Evolutionary conservation across 2,888 invertebrate species (phyloP).

Genomic region (Noctua pronuba): DNA sequence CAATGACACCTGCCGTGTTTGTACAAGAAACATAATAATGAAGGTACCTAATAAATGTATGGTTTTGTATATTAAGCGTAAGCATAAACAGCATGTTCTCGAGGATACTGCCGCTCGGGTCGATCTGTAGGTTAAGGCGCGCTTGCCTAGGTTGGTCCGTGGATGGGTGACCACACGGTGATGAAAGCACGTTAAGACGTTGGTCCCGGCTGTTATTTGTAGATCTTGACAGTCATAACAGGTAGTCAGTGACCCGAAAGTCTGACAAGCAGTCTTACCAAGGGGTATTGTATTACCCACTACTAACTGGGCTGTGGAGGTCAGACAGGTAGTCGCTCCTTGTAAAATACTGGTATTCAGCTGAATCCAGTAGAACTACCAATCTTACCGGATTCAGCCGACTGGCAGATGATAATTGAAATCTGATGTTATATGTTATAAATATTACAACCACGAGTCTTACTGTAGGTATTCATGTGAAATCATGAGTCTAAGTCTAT

Average conservation of each 20-base stretch:
- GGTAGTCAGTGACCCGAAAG: neutral
- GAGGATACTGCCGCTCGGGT: neutral
- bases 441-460: neutral
- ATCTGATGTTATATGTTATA: neutral
- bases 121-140: neutral
- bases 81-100: neutral
- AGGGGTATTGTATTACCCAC: neutral
- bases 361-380: too few species aligned
- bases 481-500: too few species aligned
- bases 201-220: neutral
- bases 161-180: neutral
- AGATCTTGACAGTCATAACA: neutral
- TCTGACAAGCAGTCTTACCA: neutral
- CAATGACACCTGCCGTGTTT: constrained; percentile 53
- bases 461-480: neutral
- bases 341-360: neutral
- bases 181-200: neutral
- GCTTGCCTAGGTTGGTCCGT: too few species aligned
- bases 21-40: constrained; percentile 5
- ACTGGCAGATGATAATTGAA: neutral
- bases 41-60: neutral
- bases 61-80: neutral
- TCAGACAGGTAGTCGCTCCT: neutral
- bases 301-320: neutral
- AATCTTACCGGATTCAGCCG: too few species aligned